Evolutionary conservation across 2,113 vertebrate genomes (phyloP), one percentile per base, ranked within the genome.

Genomic region (Scytalopus superciliaris): DNA sequence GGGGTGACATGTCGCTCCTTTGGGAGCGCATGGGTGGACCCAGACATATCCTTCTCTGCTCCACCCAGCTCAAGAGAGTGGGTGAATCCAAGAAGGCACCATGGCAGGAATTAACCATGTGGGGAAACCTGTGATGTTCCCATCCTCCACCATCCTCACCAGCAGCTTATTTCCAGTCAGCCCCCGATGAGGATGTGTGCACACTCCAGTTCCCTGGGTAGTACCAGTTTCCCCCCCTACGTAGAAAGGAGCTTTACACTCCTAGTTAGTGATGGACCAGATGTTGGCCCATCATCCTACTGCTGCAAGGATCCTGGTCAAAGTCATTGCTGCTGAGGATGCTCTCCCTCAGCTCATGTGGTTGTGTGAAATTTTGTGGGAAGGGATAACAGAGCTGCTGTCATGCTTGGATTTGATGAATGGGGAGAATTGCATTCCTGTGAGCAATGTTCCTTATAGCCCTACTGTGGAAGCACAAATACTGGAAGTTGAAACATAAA

Each of bases 1-100:
- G 64, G 86, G 94, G 73, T 96, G 93, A 88, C 95, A 96, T 22
- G 59, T 90, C 2, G 1, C 68, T 96, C 52, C 53, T 79, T 78
- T 57, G 52, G 84, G 35, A 88, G 69, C 0, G 0, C 53, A 90
- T 57, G 88, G 83, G 93, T 92, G 94, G 92, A 91, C 87, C 66
- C 93, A 96, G 57, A 82, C 2, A 1, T 85, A 74, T 89, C 72
- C 67, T 94, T 39, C 55, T 70, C 84, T 87, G 86, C 93, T 64
- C 69, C 89, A 94, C 93, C 89, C 79, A 75, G 66, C 68, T 90
- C 59, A 77, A 47, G 56, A 59, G 30, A 60, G 50, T 89, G 45
- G 77, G 56, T 78, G 60, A 95, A 82, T 84, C 74, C 62, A 64
- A 82, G 82, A 78, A 85, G 87, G 56, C 53, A 94, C 67, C 62